Base-by-base conservation (phyloP, 2,888 invertebrate genomes). In the Gandaritis pyraliata region DNA sequence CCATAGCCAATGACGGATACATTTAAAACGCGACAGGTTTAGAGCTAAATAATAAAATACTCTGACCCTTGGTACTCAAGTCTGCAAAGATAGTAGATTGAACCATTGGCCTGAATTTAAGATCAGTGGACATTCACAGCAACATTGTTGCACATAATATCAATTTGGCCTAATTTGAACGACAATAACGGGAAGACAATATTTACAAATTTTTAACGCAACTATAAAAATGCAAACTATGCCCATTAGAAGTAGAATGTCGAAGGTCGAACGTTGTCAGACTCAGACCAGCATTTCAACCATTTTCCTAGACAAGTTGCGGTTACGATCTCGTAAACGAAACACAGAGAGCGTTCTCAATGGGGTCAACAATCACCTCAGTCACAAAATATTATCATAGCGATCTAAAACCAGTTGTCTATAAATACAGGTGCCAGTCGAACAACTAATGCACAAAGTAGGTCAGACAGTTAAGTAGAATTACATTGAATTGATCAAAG, bases 361-460 rank as follows among this genome's bases (percentile, higher is more conserved):
- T 2, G 41, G 6, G 41, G 15, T 41, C 13, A 3, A 38, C 41
- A 39, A 13, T 4, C 1, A 13, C 39, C 5, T 5, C n/a, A n/a
- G 33, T 10, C 7, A 33, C 33, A 8, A 33, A 8, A 6, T 33
- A 5, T n/a, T 41, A 13, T 39, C n/a, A 45, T 16, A 10, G 33
- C n/a, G 10, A 38, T 23, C 29, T 10, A 18, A 15, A 47, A 18
- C 23, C 36, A 58, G 54, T 62, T 61, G 59, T 61, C 59, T 65
- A 63, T 29, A 61, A 57, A 51, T 13, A 13, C 57, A 58, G 58
- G 51, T 62, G 54, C 60, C 48, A 64, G 56, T 59, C 53, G 52
- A 64, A 62, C 69, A 60, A 66, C 65, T 64, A 67, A 67, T 67
- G 50, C 52, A 16, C 47, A 63, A 69, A 39, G 65, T 69, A 61